Evolutionary conservation across 2,888 invertebrate species (phyloP), one percentile per base, ranked within the genome.

Genomic region (Tolmerus cingulatus): DNA sequence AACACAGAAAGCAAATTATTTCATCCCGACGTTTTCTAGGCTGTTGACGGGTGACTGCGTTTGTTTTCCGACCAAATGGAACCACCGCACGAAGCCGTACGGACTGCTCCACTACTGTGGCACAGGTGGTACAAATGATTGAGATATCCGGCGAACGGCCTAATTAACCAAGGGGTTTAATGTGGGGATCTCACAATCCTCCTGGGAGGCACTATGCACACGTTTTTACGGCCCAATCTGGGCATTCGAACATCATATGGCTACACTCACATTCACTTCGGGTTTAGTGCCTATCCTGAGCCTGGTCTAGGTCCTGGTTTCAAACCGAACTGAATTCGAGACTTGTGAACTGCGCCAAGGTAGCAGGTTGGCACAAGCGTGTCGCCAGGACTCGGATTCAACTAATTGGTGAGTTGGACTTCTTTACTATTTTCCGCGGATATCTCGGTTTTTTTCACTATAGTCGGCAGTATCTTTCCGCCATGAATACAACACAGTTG

Each of bases 401-500:
- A 12, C 12, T 66, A 23, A 66, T 19, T 66, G 12, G 27, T 66
- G 9, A 66, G 12, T 4, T 8, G 23, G 23, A 2, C 23, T 23
- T 12, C 66, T 66, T 19, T 19, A 66, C 2, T 66, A 66, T 23
- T 66, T 27, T 85, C 34, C 85, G 85, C 85, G 85, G 30, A 16
- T 43, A 74, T 16, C n/a, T 74, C 85, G 43, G 40, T 46, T 46
- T 46, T 85, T 85, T 85, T 57, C n/a, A 85, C 74, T 46, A 46
- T 27, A 27, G 19, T 74, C 85, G 85, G 46, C 30, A 46, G 46
- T 85, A 74, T 74, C 7, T 46, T 84, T 74, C 43, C 43, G 85
- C 37, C 74, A 23, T 37, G 30, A 74, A 85, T 84, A 90, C 90
- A 90, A 90, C 90, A 90, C 91, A 91, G 90, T 90, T 90, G 91